Evolutionary conservation across 2,888 invertebrate genomes (phyloP).

Genomic region (Biston stratarius): DNA sequence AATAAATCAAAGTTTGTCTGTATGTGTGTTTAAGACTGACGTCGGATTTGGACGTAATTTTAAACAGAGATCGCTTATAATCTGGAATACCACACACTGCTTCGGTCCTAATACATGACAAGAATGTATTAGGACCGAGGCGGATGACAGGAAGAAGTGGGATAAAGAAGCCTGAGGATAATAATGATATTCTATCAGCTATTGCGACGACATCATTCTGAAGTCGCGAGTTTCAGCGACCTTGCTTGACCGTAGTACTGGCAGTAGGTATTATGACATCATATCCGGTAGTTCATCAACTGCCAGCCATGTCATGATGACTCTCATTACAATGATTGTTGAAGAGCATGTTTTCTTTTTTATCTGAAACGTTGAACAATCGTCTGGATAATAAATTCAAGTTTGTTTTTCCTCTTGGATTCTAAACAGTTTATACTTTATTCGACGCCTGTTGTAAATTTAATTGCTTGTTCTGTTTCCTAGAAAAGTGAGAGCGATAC

Average conservation of each 20-base stretch:
- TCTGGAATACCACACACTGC: too few species aligned
- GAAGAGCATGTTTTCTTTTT: constrained; percentile 48
- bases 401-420: constrained; percentile 13
- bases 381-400: constrained; percentile 5
- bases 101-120: too few species aligned
- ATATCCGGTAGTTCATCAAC: constrained; percentile 57
- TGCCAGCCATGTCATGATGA: constrained; percentile 48
- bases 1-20: too few species aligned
- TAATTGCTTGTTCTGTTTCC: not conserved
- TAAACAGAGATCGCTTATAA: too few species aligned
- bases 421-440: not conserved
- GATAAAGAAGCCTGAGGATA: too few species aligned
- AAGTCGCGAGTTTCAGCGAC: constrained; percentile 14
- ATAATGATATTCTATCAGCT: too few species aligned
- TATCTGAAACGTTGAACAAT: constrained; percentile 24
- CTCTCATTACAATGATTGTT: constrained; percentile 55
- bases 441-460: not conserved
- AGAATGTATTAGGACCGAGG: too few species aligned
- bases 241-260: constrained; percentile 6
- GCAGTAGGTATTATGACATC: constrained; percentile 23
- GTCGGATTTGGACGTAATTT: too few species aligned
- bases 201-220: not conserved
- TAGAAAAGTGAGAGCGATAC: not conserved
- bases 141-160: too few species aligned
- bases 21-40: too few species aligned